Evolutionary conservation across 1,140 invertebrate species (phyloP).

Genomic region (Agrypnia vestita): DNA sequence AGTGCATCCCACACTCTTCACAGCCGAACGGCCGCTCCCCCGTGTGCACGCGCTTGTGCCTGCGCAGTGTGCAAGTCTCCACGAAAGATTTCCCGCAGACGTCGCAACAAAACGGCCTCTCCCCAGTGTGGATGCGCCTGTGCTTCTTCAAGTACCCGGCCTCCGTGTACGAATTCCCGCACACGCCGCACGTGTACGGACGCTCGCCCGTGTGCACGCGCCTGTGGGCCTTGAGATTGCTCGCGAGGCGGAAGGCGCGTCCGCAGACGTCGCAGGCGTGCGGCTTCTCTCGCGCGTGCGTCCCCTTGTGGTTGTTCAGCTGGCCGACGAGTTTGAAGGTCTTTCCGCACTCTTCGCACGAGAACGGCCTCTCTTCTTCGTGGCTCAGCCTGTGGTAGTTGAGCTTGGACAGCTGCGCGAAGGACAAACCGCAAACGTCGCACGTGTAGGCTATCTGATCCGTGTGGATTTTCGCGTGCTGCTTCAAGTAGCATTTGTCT

Average conservation of each 20-base stretch:
- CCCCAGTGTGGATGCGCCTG: no score
- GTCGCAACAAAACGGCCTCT: slow-evolving; percentile 62
- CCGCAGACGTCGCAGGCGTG: slow-evolving; percentile 70
- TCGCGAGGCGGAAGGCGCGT: slow-evolving; percentile 46
- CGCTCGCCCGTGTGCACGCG: no score
- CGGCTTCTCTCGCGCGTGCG: no score
- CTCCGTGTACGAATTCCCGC: slow-evolving; percentile 61
- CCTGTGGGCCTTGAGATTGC: slow-evolving; percentile 59
- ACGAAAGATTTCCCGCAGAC: slow-evolving; percentile 74
- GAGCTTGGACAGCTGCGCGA: slow-evolving; percentile 48
- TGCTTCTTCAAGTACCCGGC: slow-evolving; percentile 59
- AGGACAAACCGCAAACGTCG: slow-evolving; percentile 65
- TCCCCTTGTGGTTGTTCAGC: slow-evolving; percentile 21
- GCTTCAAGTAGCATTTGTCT: slow-evolving; percentile 17
- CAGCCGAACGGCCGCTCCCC: no score
- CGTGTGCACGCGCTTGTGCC: slow-evolving; percentile 67
- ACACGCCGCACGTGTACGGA: slow-evolving; percentile 64
- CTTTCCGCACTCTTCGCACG: slow-evolving; percentile 65
- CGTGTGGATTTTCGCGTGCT: slow-evolving; percentile 61
- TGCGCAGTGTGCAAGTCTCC: slow-evolving; percentile 56
- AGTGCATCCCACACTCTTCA: slow-evolving; percentile 88
- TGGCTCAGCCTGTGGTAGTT: slow-evolving; percentile 62
- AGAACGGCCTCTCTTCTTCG: slow-evolving; percentile 59
- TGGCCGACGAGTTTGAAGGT: slow-evolving; percentile 4
- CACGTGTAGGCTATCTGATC: slow-evolving; percentile 75